Evolutionary conservation across 2,888 invertebrate species (phyloP), one percentile per base, ranked within the genome.

Genomic region (Erannis defoliaria): DNA sequence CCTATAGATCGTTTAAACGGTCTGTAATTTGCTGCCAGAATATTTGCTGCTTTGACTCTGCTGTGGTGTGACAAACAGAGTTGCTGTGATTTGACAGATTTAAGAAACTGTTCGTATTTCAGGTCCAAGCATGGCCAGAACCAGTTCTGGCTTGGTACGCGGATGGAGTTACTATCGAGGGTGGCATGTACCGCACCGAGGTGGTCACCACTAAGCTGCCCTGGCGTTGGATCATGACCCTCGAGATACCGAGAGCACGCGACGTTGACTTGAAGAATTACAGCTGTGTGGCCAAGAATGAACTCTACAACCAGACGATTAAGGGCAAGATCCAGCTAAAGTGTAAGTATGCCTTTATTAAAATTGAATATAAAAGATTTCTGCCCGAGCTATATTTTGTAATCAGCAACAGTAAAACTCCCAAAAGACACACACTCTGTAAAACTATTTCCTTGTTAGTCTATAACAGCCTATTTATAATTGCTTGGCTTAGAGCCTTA

Each of bases 91-190:
- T 16, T 16, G 2, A 9, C 18, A 38, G 10, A 10, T 19, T 9
- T 8, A 16, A n/a, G n/a, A n/a, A 26, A 26, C 26, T 42, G 5
- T 14, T 5, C 18, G 31, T 4, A 18, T 40, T 62, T 6, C 70
- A 94, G 94, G 95, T 97, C 21, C 98, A 98, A 90, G 97, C 97
- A 0, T 98, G 96, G 88, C 98, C 98, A 0, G 96, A 97, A 75
- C 96, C 98, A 0, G 94, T 97, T 0, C 94, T 96, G 51, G 97
- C 97, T 73, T 98, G 98, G 98, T 97, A 97, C 78, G 93, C 95
- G 14, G 96, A 97, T 74, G 97, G 97, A 1, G 93, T 95, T 26
- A 94, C 97, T 8, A 86, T 98, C 6, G 97, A 97, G 81, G 88
- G 89, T 0, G 72, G 79, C 1, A 75, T 91, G n/a, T 90, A 85